phyloP scores from a whole-genome alignment of 2,888 invertebrate genomes.

The Mythimna vitellina region DNA sequence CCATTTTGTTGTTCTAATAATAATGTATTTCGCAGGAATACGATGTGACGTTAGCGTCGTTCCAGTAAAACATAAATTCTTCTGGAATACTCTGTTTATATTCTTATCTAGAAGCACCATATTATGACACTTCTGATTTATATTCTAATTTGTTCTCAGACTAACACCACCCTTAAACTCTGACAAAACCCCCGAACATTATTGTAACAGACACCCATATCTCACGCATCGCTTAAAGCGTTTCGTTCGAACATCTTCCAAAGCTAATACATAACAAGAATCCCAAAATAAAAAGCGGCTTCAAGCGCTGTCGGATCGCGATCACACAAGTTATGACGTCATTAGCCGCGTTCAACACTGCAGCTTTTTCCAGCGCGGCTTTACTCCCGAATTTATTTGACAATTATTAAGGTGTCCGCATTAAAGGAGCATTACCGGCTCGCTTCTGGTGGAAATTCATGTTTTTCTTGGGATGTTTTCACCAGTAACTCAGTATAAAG shows the following conservation, averaged over 20 bases:
- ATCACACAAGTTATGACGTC: slow-evolving; percentile 81
- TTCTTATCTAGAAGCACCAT: not conserved
- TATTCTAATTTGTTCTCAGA: slow-evolving; percentile 10
- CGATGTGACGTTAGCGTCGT: not conserved
- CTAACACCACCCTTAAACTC: slow-evolving; percentile 21
- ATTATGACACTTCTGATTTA: slow-evolving; percentile 2
- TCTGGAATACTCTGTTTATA: not conserved
- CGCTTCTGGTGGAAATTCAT: slow-evolving; percentile 83
- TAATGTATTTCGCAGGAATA: not conserved
- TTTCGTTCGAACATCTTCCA: slow-evolving; percentile 48
- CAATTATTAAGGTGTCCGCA: slow-evolving; percentile 85
- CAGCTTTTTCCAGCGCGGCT: slow-evolving; percentile 80
- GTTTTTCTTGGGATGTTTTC: slow-evolving; percentile 89
- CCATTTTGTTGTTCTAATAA: too few relatives aligned
- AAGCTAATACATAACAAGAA: slow-evolving; percentile 59
- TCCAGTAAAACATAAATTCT: not conserved
- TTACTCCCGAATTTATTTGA: slow-evolving; percentile 86
- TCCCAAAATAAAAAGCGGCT: slow-evolving; percentile 66
- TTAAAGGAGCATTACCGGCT: slow-evolving; percentile 83
- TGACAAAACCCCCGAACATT: slow-evolving; percentile 45
- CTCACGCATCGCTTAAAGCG: slow-evolving; percentile 60
- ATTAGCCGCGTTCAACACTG: slow-evolving; percentile 81
- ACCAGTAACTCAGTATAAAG: slow-evolving; percentile 84
- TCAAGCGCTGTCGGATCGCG: slow-evolving; percentile 68
- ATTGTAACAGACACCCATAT: slow-evolving; percentile 54